Evolutionary conservation across 2,888 invertebrate species (phyloP).

Genomic region (Eutolmus rufibarbis): DNA sequence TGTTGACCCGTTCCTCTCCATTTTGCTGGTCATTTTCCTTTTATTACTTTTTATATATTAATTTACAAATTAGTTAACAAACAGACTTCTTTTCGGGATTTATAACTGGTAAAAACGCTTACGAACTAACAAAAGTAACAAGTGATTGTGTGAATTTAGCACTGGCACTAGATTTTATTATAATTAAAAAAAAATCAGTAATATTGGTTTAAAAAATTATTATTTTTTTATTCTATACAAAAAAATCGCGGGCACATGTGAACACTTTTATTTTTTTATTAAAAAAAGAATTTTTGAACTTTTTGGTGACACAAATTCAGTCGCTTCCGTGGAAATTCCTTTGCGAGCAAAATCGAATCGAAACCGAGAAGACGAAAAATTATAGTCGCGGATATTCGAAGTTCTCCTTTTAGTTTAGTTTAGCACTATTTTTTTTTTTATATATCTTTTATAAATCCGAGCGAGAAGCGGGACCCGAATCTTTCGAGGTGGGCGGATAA

Average conservation of each 20-base stretch:
- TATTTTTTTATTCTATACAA: not conserved
- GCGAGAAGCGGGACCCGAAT: not conserved
- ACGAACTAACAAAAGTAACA: not conserved
- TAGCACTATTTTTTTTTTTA: not conserved
- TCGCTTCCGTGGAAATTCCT: not conserved
- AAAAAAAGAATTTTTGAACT: not conserved
- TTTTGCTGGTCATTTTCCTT: constrained; percentile 4
- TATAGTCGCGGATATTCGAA: not conserved
- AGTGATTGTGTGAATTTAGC: not conserved
- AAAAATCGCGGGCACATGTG: not conserved
- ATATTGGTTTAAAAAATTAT: not conserved
- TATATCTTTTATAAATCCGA: not conserved
- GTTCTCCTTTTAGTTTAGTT: not conserved
- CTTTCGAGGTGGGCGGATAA: constrained; percentile 18
- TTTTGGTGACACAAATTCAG: not conserved
- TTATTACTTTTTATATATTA: not conserved
- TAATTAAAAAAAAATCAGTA: not conserved
- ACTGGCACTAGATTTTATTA: not conserved
- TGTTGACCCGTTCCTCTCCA: constrained; percentile 44
- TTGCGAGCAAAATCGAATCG: not conserved
- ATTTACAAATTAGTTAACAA: not conserved
- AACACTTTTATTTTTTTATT: not conserved
- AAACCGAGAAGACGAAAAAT: not conserved
- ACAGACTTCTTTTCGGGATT: not conserved
- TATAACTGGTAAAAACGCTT: constrained; percentile 3